These are phyloP conservation scores for Heliconius charithonia DNA, from an alignment of 2,888 invertebrate species.

Conservation along the genomic window DNA sequence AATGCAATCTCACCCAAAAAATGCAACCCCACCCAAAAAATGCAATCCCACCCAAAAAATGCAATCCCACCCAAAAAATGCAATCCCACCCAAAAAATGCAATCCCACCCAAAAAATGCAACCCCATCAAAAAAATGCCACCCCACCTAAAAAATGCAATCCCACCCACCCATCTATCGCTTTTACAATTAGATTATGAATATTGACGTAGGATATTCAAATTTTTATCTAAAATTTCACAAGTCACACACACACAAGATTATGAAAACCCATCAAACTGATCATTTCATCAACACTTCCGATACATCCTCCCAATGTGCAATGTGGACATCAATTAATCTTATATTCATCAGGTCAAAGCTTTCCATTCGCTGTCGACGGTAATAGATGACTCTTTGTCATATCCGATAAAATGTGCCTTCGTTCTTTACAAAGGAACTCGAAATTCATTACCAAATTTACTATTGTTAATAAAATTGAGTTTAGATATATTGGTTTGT, in stretches of 20 bases:
- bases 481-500: too few relatives aligned
- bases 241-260: background rate
- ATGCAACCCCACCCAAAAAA: too few relatives aligned
- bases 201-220: background rate
- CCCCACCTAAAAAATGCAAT: too few relatives aligned
- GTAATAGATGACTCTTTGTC: slow-evolving; percentile 43
- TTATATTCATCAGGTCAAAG: slow-evolving; percentile 42
- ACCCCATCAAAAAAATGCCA: too few relatives aligned
- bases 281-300: slow-evolving; percentile 33
- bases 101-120: too few relatives aligned
- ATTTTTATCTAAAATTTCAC: background rate
- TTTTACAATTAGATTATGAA: too few relatives aligned
- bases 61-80: too few relatives aligned
- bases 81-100: too few relatives aligned
- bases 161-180: too few relatives aligned
- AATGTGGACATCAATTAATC: slow-evolving; percentile 41
- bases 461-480: slow-evolving; percentile 12
- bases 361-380: slow-evolving; percentile 34
- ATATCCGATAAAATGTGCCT: slow-evolving; percentile 41
- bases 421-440: slow-evolving; percentile 41
- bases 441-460: slow-evolving; percentile 41
- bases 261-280: slow-evolving; percentile 17
- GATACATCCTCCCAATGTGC: slow-evolving; percentile 32
- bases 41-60: too few relatives aligned
- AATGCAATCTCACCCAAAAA: too few relatives aligned